Conservation (phyloP, 92 coral and sea anemone species). For the Siderastrea siderea region DNA sequence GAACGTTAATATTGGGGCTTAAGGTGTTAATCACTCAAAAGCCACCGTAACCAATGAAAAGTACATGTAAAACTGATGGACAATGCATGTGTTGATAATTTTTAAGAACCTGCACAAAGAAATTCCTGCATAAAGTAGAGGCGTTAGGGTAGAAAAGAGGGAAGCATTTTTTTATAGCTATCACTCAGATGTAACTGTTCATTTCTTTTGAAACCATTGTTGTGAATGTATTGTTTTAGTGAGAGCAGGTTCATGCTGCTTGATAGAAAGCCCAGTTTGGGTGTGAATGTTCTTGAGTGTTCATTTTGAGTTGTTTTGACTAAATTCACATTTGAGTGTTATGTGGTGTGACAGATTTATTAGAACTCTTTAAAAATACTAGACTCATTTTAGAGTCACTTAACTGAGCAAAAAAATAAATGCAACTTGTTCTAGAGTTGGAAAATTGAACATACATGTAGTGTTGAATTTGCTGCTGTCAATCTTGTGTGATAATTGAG, state of each 20-base stretch:
- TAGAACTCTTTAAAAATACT: conserved; percentile 22
- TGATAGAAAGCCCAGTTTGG: background rate
- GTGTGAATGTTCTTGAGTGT: conserved; percentile 11
- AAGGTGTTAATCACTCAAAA: too few species aligned
- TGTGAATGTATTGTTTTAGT: background rate
- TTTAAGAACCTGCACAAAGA: too few species aligned
- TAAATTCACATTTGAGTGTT: conserved; percentile 12
- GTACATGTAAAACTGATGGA: too few species aligned
- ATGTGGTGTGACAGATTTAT: background rate
- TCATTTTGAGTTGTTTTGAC: background rate
- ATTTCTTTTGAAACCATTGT: background rate
- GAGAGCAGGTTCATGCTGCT: background rate
- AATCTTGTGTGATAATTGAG: too few species aligned
- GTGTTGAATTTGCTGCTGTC: background rate
- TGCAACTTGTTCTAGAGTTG: conserved; percentile 68
- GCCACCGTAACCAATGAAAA: too few species aligned
- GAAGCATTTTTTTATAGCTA: background rate
- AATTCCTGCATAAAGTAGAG: too few species aligned
- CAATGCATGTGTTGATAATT: too few species aligned
- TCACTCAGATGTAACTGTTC: background rate
- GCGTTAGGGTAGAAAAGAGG: background rate
- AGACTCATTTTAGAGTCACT: conserved; percentile 74
- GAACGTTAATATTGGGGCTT: too few species aligned
- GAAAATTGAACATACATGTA: background rate
- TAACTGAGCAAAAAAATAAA: conserved; percentile 12